Conservation (phyloP, 2,888 invertebrate genomes). For the Heteromyza rotundicornis region DNA sequence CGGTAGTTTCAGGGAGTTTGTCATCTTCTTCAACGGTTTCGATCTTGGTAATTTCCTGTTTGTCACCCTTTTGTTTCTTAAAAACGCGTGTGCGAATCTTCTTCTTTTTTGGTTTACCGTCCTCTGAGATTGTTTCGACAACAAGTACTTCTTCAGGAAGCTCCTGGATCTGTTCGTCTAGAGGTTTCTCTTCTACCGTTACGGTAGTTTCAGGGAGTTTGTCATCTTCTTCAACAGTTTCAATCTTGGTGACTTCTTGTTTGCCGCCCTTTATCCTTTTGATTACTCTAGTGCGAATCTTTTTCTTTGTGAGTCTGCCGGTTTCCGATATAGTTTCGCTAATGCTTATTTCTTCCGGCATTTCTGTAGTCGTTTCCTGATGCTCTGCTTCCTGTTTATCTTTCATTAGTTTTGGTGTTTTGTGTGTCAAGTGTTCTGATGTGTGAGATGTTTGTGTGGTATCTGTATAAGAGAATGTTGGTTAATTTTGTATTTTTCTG, state of each 20-base stretch:
- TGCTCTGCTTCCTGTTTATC: slow-evolving; percentile 44
- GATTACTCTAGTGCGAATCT: slow-evolving; percentile 34
- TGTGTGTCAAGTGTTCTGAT: slow-evolving; percentile 61
- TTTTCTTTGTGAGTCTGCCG: slow-evolving; percentile 32
- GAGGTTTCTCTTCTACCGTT: slow-evolving; percentile 28
- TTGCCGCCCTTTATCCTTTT: slow-evolving; percentile 37
- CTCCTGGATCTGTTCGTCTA: slow-evolving; percentile 26
- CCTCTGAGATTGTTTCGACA: slow-evolving; percentile 29
- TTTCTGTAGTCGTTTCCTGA: slow-evolving; percentile 13
- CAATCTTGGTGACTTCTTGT: slow-evolving; percentile 38
- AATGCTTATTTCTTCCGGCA: slow-evolving; percentile 29
- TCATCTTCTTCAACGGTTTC: slow-evolving; percentile 24
- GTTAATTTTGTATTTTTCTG: slow-evolving; percentile 34
- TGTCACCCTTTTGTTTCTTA: slow-evolving; percentile 32
- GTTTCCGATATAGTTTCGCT: slow-evolving; percentile 30
- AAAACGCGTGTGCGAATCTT: slow-evolving; percentile 34
- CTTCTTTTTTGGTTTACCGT: slow-evolving; percentile 34
- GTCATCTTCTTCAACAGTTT: slow-evolving; percentile 37
- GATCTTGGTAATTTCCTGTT: slow-evolving; percentile 25
- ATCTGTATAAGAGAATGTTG: slow-evolving; percentile 55
- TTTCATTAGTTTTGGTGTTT: slow-evolving; percentile 55
- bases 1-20: slow-evolving; percentile 17
- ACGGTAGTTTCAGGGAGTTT: slow-evolving; percentile 33
- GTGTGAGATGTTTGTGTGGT: slow-evolving; percentile 56
- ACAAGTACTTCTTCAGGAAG: slow-evolving; percentile 32